Evolutionary conservation across 2,113 vertebrate genomes (phyloP), one percentile per base, ranked within the genome.

Genomic region (Ochotona curzoniae): DNA sequence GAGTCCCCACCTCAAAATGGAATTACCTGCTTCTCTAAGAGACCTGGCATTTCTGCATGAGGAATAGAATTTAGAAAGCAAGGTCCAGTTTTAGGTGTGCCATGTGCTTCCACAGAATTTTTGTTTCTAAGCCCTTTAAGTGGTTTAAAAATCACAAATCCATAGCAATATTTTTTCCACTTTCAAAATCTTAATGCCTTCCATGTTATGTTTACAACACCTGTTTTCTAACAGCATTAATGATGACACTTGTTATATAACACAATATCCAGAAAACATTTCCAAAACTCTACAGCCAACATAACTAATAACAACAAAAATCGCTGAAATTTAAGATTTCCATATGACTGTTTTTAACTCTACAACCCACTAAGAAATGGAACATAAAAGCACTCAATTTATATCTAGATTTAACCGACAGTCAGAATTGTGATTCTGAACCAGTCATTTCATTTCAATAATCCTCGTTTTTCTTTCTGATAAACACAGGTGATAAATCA

Each of bases 131-230:
- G 70, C 10, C 6, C 6, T 60, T 87, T 11, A 7, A 44, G 15
- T 54, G 15, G 17, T 79, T 86, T 32, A 64, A 47, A 83, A 90
- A 80, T 44, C n/a, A 84, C 20, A 93, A 94, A 82, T 44, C 81
- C 49, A 93, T 66, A 69, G 8, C 44, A 10, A 60, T 61, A 44
- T 70, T 73, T 84, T 76, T 79, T 32, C 61, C 81, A 85, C 49
- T 78, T 76, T 85, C 1, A 85, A 17, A 23, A 81, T 15, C 70
- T 94, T 63, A 83, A 81, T 81, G 32, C 35, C 66, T 84, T 92
- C 8, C 35, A 49, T 76, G 64, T 94, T 85, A 64, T 64, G 38
- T 76, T 95, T 89, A 89, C n/a, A 91, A 66, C 20, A 82, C 7
- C 57, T 91, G 38, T 8, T 44, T 89, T 93, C 30, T 54, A 86